Evolutionary conservation across 2,797 vertebrate genomes (phyloP).

Genomic region (Pteropus rufus): DNA sequence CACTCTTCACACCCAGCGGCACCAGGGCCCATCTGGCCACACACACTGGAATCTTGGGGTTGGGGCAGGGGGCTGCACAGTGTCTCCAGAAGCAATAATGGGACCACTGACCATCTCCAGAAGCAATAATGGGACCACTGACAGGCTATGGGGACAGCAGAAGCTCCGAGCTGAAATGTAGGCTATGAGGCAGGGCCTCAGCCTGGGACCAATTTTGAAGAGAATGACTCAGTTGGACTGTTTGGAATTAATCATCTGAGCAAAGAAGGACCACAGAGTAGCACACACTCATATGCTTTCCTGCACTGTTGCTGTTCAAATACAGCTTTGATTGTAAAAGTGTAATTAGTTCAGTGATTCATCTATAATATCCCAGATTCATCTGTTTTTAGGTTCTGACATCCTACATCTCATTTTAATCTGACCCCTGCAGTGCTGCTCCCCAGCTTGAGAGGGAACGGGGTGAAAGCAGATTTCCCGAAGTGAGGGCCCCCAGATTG

Average conservation of each 20-base stretch:
- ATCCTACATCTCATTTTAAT: slow-evolving; percentile 29
- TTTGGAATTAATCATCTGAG: slow-evolving; percentile 60
- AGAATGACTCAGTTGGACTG: slow-evolving; percentile 6
- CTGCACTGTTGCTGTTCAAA: slow-evolving; percentile 45
- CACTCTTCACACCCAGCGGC: rapidly evolving
- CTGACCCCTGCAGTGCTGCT: slow-evolving; percentile 6
- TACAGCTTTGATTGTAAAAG: slow-evolving; percentile 69
- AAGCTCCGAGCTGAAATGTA: neutral
- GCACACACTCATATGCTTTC: neutral
- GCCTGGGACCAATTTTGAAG: slow-evolving; percentile 62
- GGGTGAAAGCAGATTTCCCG: neutral
- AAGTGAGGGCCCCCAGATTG: slow-evolving; percentile 22
- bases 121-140: neutral
- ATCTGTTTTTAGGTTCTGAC: slow-evolving; percentile 53
- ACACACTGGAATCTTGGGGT: rapidly evolving
- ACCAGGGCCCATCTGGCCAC: neutral
- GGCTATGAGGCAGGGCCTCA: neutral
- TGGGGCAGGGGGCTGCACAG: neutral
- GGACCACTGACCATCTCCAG: neutral
- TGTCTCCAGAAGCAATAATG: neutral
- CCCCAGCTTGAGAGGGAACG: neutral
- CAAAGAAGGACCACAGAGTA: neutral
- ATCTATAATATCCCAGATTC: slow-evolving; percentile 58
- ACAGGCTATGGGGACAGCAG: neutral
- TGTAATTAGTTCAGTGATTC: slow-evolving; percentile 67